Conservation (phyloP, 1,140 invertebrate species). For the Sycophila sp. region DNA sequence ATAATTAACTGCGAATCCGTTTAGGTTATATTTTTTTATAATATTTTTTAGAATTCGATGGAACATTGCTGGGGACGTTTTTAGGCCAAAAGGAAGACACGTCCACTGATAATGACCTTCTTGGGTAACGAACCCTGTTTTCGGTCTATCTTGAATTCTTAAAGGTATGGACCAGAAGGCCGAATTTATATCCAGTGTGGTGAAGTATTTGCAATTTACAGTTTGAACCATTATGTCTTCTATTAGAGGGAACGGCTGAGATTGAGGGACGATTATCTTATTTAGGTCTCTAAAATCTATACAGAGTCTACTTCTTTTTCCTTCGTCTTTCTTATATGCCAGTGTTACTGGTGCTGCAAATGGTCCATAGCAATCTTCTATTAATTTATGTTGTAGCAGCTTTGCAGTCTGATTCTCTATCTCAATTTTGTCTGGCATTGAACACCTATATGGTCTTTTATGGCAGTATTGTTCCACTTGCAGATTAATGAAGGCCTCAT, state of each 20-base stretch:
- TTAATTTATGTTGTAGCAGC: not conserved
- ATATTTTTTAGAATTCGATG: constrained; percentile 40
- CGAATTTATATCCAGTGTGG: constrained; percentile 56
- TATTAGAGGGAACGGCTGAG: constrained; percentile 56
- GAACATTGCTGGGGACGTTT: constrained; percentile 45
- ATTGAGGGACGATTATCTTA: constrained; percentile 44
- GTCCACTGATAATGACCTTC: too few species aligned
- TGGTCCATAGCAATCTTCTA: constrained; percentile 31
- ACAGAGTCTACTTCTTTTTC: too few species aligned
- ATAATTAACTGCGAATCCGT: constrained; percentile 41
- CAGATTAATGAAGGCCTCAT: constrained; percentile 17
- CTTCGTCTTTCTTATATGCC: constrained; percentile 54
- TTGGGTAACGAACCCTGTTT: constrained; percentile 47
- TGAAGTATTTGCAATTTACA: constrained; percentile 52
- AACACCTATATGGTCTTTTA: constrained; percentile 13
- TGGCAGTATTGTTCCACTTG: constrained; percentile 14
- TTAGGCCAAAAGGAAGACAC: constrained; percentile 46
- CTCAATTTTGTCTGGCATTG: constrained; percentile 3
- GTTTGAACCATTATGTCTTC: constrained; percentile 44
- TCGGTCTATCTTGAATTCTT: constrained; percentile 50
- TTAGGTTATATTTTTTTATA: constrained; percentile 43
- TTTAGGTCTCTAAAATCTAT: constrained; percentile 38
- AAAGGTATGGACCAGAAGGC: constrained; percentile 61
- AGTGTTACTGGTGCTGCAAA: constrained; percentile 56
- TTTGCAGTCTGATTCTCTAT: not conserved